phyloP scores from a whole-genome alignment of 1,140 invertebrate genomes.

The Drosophila malerkotliana region DNA sequence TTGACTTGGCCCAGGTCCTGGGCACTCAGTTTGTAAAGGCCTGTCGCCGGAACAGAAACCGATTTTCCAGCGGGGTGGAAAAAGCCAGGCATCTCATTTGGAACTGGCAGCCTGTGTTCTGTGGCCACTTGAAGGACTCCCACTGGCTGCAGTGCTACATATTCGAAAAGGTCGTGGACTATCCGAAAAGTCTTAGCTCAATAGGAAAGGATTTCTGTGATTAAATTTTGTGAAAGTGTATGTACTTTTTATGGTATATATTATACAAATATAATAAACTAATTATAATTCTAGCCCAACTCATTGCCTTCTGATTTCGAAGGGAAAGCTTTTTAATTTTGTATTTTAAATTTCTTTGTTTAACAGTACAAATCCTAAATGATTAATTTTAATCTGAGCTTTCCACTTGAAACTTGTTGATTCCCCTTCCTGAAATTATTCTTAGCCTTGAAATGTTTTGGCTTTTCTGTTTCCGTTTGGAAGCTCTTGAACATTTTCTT shows the following conservation, averaged over 20 bases:
- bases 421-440: neutral
- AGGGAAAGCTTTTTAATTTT: no score
- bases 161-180: conserved; percentile 52
- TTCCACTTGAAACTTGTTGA: neutral
- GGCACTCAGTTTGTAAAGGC: conserved; percentile 92
- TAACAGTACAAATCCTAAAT: no score
- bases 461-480: neutral
- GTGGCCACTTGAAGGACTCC: conserved; percentile 67
- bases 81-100: conserved; percentile 86
- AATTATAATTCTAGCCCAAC: neutral
- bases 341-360: neutral
- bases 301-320: no score
- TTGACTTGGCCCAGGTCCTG: conserved; percentile 89
- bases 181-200: conserved; percentile 1
- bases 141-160: conserved; percentile 59
- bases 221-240: no score
- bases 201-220: no score
- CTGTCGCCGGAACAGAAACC: conserved; percentile 86
- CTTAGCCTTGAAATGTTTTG: neutral
- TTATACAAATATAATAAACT: no score
- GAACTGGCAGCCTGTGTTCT: conserved; percentile 87
- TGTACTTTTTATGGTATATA: no score
- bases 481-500: neutral
- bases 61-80: conserved; percentile 84
- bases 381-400: no score